A percentile compares a stretch with the other conserved stretches of the same genome.
These are phyloP conservation scores for Eupithecia centaureata DNA, from an alignment of 2,888 invertebrate genomes.

Conservation along the genomic window DNA sequence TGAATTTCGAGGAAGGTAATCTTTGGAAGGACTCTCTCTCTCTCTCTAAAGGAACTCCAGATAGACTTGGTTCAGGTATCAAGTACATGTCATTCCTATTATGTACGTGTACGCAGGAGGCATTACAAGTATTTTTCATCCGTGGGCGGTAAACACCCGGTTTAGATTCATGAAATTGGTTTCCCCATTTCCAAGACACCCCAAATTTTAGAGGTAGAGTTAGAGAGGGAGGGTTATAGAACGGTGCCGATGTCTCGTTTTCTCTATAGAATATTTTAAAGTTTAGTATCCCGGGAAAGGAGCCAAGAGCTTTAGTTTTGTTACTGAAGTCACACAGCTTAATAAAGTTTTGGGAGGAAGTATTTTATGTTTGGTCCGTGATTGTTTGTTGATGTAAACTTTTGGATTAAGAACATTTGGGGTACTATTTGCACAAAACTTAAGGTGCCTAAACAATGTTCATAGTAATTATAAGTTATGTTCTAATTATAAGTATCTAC, in stretches of 20 bases:
- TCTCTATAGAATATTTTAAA: constrained; percentile 55
- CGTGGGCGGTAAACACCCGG: constrained; percentile 13
- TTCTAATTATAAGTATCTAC: not conserved
- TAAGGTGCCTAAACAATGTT: not conserved
- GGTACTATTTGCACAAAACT: not conserved
- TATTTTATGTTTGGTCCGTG: constrained; percentile 39
- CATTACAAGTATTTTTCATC: constrained; percentile 9
- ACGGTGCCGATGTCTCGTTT: constrained; percentile 42
- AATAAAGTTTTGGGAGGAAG: constrained; percentile 48
- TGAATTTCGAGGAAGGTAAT: constrained; percentile 3
- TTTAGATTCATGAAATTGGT: constrained; percentile 22
- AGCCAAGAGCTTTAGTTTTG: constrained; percentile 61
- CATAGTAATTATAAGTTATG: not conserved
- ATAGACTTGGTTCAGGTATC: not conserved
- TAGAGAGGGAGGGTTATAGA: constrained; percentile 37
- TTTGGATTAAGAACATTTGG: constrained; percentile 9
- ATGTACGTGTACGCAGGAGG: constrained; percentile 7
- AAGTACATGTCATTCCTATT: not conserved
- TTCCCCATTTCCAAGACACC: constrained; percentile 28
- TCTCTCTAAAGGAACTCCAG: no score
- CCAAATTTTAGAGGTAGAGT: constrained; percentile 29
- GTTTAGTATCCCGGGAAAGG: constrained; percentile 61
- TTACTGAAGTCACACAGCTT: constrained; percentile 52
- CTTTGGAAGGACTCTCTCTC: constrained; percentile 5
- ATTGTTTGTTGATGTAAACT: constrained; percentile 34